Evolutionary conservation across 2,113 vertebrate genomes (phyloP), one percentile per base, ranked within the genome.

Genomic region (Phyllostomus discolor): DNA sequence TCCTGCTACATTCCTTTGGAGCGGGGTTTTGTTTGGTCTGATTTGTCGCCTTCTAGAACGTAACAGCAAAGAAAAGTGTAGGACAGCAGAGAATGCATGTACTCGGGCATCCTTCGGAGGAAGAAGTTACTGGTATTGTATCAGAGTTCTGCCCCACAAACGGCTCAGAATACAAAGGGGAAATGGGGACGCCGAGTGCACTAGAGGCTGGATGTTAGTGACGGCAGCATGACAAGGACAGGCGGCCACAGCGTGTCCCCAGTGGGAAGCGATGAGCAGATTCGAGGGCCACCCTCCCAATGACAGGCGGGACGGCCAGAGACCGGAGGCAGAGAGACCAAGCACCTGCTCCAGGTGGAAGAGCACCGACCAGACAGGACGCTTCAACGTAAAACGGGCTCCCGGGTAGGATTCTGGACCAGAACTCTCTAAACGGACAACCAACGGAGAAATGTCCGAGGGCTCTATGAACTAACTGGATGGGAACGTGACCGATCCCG

Each of bases 221-320:
- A 7, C 46, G 48, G 19, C 2, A 12, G 6, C 22, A 12, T 28
- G 15, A 43, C 50, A 10, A 28, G 15, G 76, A 22, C n/a, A 38
- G 50, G 20, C 0, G 5, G 33, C 22, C 4, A 10, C 12, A 4
- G 41, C 9, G 1, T 22, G 20, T 11, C 31, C 9, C 38, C 4
- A 3, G 1, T 0, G 11, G 4, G 31, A n/a, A 9, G 2, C 5
- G 1, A 6, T 1, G 19, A 20, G 67, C 38, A n/a, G 46, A 46
- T 5, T 33, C 72, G 5, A 35, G 24, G 70, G 43, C 11, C 50
- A 41, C 15, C 14, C 78, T 43, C 14, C 38, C 33, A 33, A 66
- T 1, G 43, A 50, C 7, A 31, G 35, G 35, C 28, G 2, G 19
- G 24, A 43, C 0, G 3, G 76, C 41, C 59, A 15, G 73, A 3